A percentile compares a stretch with the other conserved stretches of the same genome.
Evolutionary conservation across 2,888 invertebrate genomes (phyloP).

Genomic region (Latrodectus elegans): DNA sequence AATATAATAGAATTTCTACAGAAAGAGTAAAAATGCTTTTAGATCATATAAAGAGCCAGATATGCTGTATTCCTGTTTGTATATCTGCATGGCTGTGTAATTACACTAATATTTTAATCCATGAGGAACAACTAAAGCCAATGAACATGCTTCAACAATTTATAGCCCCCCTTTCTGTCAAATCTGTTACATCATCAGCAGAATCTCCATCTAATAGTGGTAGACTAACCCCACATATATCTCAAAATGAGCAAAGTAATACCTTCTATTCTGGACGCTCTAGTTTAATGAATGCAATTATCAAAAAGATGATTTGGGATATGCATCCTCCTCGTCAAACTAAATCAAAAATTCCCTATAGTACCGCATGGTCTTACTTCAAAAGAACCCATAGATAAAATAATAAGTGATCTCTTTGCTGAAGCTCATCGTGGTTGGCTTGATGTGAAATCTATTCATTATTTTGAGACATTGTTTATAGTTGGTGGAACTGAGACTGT

Average conservation of each 20-base stretch:
- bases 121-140: constrained; percentile 79
- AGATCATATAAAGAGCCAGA: constrained; percentile 88
- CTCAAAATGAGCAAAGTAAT: constrained; percentile 50
- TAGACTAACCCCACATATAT: constrained; percentile 46
- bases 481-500: constrained; percentile 93
- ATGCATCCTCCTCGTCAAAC: constrained; percentile 85
- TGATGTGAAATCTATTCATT: constrained; percentile 87
- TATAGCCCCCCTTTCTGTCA: constrained; percentile 79
- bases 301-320: constrained; percentile 92
- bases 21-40: constrained; percentile 88
- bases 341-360: constrained; percentile 78
- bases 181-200: constrained; percentile 72
- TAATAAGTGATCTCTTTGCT: constrained; percentile 83
- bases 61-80: constrained; percentile 92
- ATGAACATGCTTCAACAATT: constrained; percentile 95
- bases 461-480: constrained; percentile 87
- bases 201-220: constrained; percentile 44
- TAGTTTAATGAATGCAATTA: constrained; percentile 86
- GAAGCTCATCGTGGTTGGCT: constrained; percentile 87
- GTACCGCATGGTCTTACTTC: constrained; percentile 81
- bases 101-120: constrained; percentile 82
- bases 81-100: constrained; percentile 94
- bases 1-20: constrained; percentile 87
- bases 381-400: constrained; percentile 84
- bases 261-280: constrained; percentile 72